phyloP scores from a whole-genome alignment of 2,888 invertebrate genomes.

The Helleia helle region DNA sequence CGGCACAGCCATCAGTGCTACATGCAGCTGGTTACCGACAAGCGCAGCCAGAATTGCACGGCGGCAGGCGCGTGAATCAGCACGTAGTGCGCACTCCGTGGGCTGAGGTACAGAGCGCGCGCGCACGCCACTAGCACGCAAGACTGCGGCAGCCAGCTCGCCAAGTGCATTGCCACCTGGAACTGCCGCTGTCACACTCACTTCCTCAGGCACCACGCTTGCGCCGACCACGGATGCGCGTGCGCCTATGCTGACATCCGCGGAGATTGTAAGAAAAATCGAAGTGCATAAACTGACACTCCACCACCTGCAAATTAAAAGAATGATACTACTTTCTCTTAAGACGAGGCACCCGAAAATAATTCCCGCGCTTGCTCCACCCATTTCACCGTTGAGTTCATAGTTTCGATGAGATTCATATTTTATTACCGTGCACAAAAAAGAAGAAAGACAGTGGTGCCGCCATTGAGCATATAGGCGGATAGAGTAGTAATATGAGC shows the following conservation, averaged over 20 bases:
- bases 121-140: slow-evolving; percentile 27
- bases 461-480: no score
- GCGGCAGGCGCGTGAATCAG: slow-evolving; percentile 24
- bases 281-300: neutral
- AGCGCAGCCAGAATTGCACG: slow-evolving; percentile 25
- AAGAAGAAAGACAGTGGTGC: no score
- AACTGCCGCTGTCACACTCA: slow-evolving; percentile 23
- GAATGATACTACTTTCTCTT: no score
- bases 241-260: slow-evolving; percentile 2
- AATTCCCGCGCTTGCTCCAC: no score
- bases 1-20: slow-evolving; percentile 32
- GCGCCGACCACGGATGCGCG: neutral
- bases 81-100: slow-evolving; percentile 20
- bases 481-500: no score
- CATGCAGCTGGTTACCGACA: slow-evolving; percentile 26
- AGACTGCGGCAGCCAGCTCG: slow-evolving; percentile 22
- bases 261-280: slow-evolving; percentile 1
- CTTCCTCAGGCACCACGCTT: neutral
- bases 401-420: no score
- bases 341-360: no score
- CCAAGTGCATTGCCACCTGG: slow-evolving; percentile 20
- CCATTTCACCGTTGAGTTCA: no score
- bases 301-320: slow-evolving; percentile 3
- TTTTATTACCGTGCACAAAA: no score
- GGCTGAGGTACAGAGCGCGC: slow-evolving; percentile 25